Percentiles rank a stretch among this genome's conserved stretches.
Conservation (phyloP, 92 coral and sea anemone genomes). For the Bergia puertoricense region DNA sequence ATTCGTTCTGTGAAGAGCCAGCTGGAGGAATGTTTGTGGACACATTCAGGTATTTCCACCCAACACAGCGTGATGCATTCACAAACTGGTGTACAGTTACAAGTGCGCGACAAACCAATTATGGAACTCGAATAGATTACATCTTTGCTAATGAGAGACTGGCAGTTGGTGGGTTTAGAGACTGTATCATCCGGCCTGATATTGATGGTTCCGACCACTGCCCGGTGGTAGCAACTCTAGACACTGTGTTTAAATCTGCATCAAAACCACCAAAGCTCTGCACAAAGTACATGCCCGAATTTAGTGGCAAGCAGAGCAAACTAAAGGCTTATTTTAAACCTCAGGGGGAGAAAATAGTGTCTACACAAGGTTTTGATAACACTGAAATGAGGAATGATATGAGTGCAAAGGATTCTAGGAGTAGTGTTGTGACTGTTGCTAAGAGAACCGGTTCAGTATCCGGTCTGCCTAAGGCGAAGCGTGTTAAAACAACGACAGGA, state of each 20-base stretch:
- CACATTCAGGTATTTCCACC: slow-evolving; percentile 82
- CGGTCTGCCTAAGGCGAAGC: slow-evolving; percentile 51
- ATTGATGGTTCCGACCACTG: slow-evolving; percentile 98
- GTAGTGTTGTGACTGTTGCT: slow-evolving; percentile 3
- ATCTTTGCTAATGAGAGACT: slow-evolving; percentile 74
- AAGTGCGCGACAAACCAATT: slow-evolving; percentile 94
- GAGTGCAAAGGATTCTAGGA: neutral
- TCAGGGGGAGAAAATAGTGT: slow-evolving; percentile 37
- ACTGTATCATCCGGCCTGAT: slow-evolving; percentile 82
- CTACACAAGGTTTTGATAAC: neutral
- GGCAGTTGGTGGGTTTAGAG: slow-evolving; percentile 65
- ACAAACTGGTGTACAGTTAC: slow-evolving; percentile 96
- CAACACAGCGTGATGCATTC: slow-evolving; percentile 75
- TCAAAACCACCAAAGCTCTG: slow-evolving; percentile 78
- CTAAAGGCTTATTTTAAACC: slow-evolving; percentile 73
- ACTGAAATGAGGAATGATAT: neutral
- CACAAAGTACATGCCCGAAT: slow-evolving; percentile 94
- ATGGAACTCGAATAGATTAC: slow-evolving; percentile 92
- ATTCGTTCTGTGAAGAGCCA: slow-evolving; percentile 30
- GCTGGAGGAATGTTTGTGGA: slow-evolving; percentile 62
- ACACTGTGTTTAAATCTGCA: slow-evolving; percentile 54
- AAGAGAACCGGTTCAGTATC: slow-evolving; percentile 34
- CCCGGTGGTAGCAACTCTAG: slow-evolving; percentile 88
- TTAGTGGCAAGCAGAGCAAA: slow-evolving; percentile 90
- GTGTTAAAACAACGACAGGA: slow-evolving; percentile 38